Conservation (phyloP, 2,113 vertebrate species). For the Mugil cephalus region DNA sequence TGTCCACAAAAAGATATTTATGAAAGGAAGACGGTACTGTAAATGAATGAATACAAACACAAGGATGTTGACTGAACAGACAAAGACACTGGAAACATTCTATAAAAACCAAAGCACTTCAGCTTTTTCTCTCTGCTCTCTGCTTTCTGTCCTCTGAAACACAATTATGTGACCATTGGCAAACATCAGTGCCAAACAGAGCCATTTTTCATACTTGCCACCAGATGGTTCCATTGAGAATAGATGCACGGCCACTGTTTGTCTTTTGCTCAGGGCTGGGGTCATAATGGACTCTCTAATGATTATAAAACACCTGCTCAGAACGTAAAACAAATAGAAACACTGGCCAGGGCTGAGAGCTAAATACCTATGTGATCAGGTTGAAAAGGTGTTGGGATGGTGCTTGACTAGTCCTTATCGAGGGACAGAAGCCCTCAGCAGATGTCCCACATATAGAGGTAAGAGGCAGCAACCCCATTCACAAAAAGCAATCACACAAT, state of each 20-base stretch:
- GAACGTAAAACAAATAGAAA: conserved; percentile 86
- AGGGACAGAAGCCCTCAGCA: conserved; percentile 76
- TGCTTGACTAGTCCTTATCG: conserved; percentile 66
- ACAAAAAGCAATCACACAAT: conserved; percentile 50
- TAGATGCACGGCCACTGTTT: conserved; percentile 79
- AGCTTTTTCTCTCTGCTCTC: conserved; percentile 63
- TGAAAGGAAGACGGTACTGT: conserved; percentile 57
- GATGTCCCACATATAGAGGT: conserved; percentile 79
- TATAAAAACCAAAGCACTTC: conserved; percentile 71
- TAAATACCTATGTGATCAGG: conserved; percentile 84
- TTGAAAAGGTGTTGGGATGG: conserved; percentile 73
- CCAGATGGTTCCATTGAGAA: conserved; percentile 85
- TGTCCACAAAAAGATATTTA: conserved; percentile 57
- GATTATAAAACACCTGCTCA: conserved; percentile 87
- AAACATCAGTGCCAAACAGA: conserved; percentile 78
- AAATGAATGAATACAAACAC: conserved; percentile 78
- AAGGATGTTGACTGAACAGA: conserved; percentile 58
- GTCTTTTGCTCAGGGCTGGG: conserved; percentile 79
- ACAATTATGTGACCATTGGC: conserved; percentile 79
- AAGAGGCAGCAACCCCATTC: conserved; percentile 66
- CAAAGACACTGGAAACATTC: conserved; percentile 68
- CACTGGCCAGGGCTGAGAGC: conserved; percentile 67
- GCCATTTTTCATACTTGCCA: conserved; percentile 81
- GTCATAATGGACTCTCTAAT: conserved; percentile 81
- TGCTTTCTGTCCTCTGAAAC: conserved; percentile 73